Evolutionary conservation across 1,140 invertebrate genomes (phyloP), one percentile per base, ranked within the genome.

Genomic region (Triops longicaudatus): DNA sequence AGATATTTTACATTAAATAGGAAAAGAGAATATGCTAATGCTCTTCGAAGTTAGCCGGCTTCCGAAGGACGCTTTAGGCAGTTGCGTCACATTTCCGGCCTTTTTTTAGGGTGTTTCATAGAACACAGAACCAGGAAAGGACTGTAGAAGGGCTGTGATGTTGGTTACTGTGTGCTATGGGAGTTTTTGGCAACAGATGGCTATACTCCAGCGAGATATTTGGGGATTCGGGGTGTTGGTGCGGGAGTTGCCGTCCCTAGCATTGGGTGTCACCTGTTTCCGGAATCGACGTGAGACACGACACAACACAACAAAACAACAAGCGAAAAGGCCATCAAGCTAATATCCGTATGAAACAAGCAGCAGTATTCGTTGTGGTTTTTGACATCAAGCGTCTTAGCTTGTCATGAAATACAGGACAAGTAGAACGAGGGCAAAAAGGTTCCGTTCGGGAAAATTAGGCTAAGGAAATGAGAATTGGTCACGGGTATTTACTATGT

Each of bases 231-330:
- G 0, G 2, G 31, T 37, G 31, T 7, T 7, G 31, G 31, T 37
- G 50, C 50, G 50, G 50, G 50, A 63, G 50, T 22, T 7, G 14
- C 50, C 31, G 31, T 37, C 31, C 50, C 50, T 63, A 22, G 10
- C 7, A 10, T 9, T n/a, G 50, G 50, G 50, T 63, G 50, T 63
- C 50, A 63, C 50, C 50, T 63, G 50, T 63, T 63, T 63, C 50
- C 50, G 50, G 50, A 63, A 63, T 63, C 50, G 17, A 63, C 50
- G 17, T 63, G 14, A 17, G 31, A 37, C 31, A 37, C 31, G 22
- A 63, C 50, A n/a, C 50, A 63, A 63, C 50, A n/a, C 50, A 63
- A 63, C 50, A 63, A 63, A 63, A 63, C 50, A 63, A 63, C 50
- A 63, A 63, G 50, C 50, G 31, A 37, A 17, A 63, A 63, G 17